Conservation (phyloP, 2,797 vertebrate genomes). For the Meriones psammophilus region DNA sequence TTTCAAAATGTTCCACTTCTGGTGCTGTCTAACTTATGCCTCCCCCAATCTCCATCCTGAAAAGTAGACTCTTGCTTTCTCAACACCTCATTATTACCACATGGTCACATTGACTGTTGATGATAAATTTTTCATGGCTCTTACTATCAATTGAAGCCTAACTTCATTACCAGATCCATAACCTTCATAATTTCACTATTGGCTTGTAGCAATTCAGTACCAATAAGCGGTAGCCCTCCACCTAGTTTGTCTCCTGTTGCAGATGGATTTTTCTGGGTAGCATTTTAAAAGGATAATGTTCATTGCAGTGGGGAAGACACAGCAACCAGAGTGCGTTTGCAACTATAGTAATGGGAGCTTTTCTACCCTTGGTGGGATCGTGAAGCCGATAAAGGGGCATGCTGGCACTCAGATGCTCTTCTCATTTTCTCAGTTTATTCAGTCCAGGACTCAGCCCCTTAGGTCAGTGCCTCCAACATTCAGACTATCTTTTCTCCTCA, state of each 20-base stretch:
- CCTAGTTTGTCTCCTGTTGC: neutral
- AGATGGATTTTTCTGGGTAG: too few species aligned
- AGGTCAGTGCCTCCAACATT: neutral
- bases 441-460: neutral
- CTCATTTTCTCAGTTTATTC: neutral
- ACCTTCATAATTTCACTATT: neutral
- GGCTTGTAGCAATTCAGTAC: neutral
- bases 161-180: neutral
- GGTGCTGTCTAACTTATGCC: neutral
- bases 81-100: rapidly evolving
- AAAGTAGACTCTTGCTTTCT: neutral
- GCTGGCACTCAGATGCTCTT: neutral
- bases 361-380: too few species aligned
- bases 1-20: neutral
- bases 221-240: neutral
- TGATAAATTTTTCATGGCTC: neutral
- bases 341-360: neutral
- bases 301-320: neutral
- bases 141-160: neutral
- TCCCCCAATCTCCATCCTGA: neutral
- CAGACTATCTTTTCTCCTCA: neutral
- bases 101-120: neutral
- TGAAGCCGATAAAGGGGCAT: neutral
- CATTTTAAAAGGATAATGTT: neutral
- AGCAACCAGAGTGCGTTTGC: neutral